phyloP scores from a whole-genome alignment of 2,888 invertebrate genomes.

The Dicycla oo region DNA sequence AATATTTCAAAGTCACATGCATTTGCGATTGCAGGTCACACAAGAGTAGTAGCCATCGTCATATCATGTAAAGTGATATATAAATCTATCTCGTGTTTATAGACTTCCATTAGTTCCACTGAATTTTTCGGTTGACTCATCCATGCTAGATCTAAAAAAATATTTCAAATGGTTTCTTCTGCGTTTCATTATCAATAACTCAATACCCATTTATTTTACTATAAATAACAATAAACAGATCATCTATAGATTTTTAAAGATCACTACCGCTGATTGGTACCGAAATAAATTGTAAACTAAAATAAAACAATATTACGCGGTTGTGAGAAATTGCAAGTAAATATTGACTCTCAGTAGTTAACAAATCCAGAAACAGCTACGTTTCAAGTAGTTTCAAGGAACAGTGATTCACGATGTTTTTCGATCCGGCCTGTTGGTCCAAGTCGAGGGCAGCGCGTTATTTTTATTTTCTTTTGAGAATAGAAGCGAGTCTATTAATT shows the following conservation, averaged over 20 bases:
- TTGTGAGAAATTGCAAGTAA: constrained; percentile 73
- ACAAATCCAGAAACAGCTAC: constrained; percentile 75
- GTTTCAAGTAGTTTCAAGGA: constrained; percentile 81
- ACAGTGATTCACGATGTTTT: constrained; percentile 85
- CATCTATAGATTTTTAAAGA: constrained; percentile 48
- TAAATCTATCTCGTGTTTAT: constrained; percentile 21
- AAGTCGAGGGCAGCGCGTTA: constrained; percentile 79
- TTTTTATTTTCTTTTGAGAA: constrained; percentile 89
- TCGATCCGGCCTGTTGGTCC: constrained; percentile 74
- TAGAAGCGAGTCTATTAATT: constrained; percentile 87
- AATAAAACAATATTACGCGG: constrained; percentile 58
- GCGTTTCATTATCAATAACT: constrained; percentile 32
- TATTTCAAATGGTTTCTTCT: constrained; percentile 32
- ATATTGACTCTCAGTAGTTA: constrained; percentile 77
- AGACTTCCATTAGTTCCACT: constrained; percentile 11
- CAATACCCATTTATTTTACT: constrained; percentile 40
- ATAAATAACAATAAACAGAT: constrained; percentile 42
- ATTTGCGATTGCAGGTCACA: constrained; percentile 26
- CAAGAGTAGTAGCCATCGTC: constrained; percentile 26
- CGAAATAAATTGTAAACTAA: constrained; percentile 60
- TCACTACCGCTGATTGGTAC: constrained; percentile 56
- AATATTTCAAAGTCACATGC: constrained; percentile 38
- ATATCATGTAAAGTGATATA: constrained; percentile 34
- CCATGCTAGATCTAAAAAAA: constrained; percentile 24
- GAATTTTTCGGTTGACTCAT: constrained; percentile 45